phyloP scores from a whole-genome alignment of 2,888 invertebrate genomes.

The Drosophila nr. perissopoda region DNA sequence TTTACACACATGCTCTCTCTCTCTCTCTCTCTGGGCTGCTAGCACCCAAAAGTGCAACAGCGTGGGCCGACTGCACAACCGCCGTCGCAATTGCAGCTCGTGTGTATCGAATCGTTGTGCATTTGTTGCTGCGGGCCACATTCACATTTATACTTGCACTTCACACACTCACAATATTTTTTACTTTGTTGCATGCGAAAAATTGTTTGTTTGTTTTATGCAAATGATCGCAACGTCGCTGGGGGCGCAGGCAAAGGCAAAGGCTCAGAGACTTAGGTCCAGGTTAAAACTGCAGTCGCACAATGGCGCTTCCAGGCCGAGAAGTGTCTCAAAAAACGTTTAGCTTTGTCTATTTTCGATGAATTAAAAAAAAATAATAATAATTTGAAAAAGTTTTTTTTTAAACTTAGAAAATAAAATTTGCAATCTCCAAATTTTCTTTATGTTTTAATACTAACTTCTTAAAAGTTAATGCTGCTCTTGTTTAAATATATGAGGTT shows the following conservation, averaged over 20 bases:
- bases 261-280: constrained; percentile 14
- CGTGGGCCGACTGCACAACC: constrained; percentile 49
- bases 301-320: background rate
- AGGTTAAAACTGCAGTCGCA: constrained; percentile 5
- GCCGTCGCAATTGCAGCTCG: constrained; percentile 30
- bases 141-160: constrained; percentile 48
- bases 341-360: too few species aligned
- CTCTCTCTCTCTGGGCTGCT: background rate
- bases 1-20: constrained; percentile 12
- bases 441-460: background rate
- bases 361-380: too few species aligned
- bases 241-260: constrained; percentile 29
- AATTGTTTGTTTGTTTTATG: constrained; percentile 78
- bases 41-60: constrained; percentile 15
- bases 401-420: background rate
- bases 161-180: constrained; percentile 31
- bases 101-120: constrained; percentile 68
- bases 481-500: background rate
- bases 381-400: too few species aligned
- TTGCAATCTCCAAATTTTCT: background rate
- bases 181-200: constrained; percentile 28
- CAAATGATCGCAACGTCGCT: constrained; percentile 68
- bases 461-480: background rate
- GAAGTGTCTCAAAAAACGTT: background rate
- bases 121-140: constrained; percentile 69